Percentiles rank a stretch among this genome's conserved stretches.
Evolutionary conservation across 2,113 vertebrate genomes (phyloP).

Genomic region (Alaudala cheleensis): DNA sequence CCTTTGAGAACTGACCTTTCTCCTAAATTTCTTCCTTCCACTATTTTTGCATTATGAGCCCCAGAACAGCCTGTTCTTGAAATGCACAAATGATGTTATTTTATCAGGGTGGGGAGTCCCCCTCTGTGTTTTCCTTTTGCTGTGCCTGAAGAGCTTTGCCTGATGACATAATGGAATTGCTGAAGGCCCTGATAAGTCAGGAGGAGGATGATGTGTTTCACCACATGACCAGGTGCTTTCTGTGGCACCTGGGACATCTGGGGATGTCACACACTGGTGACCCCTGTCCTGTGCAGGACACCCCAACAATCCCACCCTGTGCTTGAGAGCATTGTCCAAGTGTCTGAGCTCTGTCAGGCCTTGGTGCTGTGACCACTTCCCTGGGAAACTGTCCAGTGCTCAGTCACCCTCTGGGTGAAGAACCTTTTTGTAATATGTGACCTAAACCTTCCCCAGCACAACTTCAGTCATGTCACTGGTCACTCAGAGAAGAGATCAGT

Average conservation of each 20-base stretch:
- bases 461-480: rapidly evolving
- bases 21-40: background rate
- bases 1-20: conserved; percentile 10
- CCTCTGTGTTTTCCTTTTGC: background rate
- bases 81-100: background rate
- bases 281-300: background rate
- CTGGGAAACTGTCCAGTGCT: background rate
- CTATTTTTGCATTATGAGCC: background rate
- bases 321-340: background rate
- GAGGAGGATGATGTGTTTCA: background rate
- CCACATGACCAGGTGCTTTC: background rate
- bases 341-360: background rate
- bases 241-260: background rate
- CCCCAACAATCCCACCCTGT: background rate
- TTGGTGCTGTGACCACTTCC: background rate
- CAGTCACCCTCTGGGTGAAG: rapidly evolving
- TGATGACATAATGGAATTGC: background rate
- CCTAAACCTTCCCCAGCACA: background rate
- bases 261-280: background rate
- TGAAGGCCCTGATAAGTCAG: background rate
- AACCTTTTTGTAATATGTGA: background rate
- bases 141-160: background rate
- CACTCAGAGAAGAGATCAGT: background rate
- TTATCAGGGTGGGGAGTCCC: background rate
- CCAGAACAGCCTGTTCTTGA: background rate